phyloP scores from a whole-genome alignment of 2,888 invertebrate species.

The Dyspetes luteomarginatus region DNA sequence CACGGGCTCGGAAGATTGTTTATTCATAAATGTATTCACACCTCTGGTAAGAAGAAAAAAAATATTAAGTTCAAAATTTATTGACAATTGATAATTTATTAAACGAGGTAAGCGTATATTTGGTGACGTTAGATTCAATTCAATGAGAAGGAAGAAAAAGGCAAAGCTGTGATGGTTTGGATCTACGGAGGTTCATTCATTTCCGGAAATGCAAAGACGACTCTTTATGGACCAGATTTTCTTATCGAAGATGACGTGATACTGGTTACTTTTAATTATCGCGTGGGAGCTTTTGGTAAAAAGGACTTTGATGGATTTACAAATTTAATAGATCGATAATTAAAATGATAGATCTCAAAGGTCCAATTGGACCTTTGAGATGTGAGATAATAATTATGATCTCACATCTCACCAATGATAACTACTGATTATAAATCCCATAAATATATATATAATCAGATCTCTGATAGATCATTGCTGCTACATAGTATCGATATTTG shows the following conservation, averaged over 20 bases:
- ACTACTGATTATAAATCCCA: background rate
- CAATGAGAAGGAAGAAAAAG: background rate
- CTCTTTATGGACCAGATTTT: conserved; percentile 61
- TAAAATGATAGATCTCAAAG: no score
- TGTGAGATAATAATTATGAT: no score
- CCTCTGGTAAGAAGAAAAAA: conserved; percentile 53
- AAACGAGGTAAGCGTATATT: background rate
- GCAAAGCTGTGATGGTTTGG: conserved; percentile 67
- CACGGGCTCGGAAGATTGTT: conserved; percentile 64
- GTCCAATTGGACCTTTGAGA: no score
- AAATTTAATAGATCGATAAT: background rate
- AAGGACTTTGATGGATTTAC: background rate
- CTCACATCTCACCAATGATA: no score
- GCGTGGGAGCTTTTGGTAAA: conserved; percentile 59
- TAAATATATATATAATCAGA: background rate
- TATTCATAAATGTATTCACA: conserved; percentile 66
- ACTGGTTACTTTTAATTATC: conserved; percentile 60
- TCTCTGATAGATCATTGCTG: background rate
- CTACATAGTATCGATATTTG: background rate
- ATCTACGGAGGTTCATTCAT: conserved; percentile 63
- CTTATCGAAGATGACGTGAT: conserved; percentile 62
- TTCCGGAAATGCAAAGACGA: conserved; percentile 38
- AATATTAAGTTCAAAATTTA: no score
- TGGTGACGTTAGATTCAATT: conserved; percentile 34
- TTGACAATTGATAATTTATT: background rate